A percentile compares a stretch with the other conserved stretches of the same genome.
phyloP scores from a whole-genome alignment of 2,888 invertebrate genomes.

The Agrotis segetum region DNA sequence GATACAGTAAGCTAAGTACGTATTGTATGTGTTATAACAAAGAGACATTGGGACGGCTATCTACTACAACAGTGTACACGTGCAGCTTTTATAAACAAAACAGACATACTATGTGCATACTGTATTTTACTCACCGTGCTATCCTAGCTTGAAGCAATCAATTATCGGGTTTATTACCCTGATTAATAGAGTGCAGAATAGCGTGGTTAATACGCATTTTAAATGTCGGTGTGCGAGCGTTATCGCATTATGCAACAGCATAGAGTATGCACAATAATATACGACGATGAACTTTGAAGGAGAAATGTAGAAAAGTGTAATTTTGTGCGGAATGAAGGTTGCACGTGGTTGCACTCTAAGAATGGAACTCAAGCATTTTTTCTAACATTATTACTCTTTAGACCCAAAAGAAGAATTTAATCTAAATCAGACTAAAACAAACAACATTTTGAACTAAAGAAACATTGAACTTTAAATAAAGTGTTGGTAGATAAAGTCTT shows the following conservation, averaged over 20 bases:
- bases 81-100: constrained; percentile 48
- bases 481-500: background rate
- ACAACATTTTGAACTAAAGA: background rate
- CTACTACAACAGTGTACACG: constrained; percentile 44
- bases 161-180: constrained; percentile 32
- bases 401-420: background rate
- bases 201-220: constrained; percentile 25
- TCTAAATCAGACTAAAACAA: background rate
- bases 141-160: constrained; percentile 23
- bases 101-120: constrained; percentile 19
- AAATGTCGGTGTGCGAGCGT: constrained; percentile 15
- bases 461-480: background rate
- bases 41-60: constrained; percentile 43
- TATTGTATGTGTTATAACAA: constrained; percentile 43
- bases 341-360: constrained; percentile 8
- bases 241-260: constrained; percentile 53
- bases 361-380: background rate
- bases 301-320: constrained; percentile 31
- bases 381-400: background rate
- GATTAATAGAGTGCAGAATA: constrained; percentile 47
- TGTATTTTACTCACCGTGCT: constrained; percentile 13
- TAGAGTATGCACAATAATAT: constrained; percentile 32
- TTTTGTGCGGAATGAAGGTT: constrained; percentile 11
- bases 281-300: constrained; percentile 33
- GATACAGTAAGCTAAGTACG: background rate